Evolutionary conservation across 2,797 vertebrate species (phyloP), one percentile per base, ranked within the genome.

Genomic region (Apogon hyalosoma): DNA sequence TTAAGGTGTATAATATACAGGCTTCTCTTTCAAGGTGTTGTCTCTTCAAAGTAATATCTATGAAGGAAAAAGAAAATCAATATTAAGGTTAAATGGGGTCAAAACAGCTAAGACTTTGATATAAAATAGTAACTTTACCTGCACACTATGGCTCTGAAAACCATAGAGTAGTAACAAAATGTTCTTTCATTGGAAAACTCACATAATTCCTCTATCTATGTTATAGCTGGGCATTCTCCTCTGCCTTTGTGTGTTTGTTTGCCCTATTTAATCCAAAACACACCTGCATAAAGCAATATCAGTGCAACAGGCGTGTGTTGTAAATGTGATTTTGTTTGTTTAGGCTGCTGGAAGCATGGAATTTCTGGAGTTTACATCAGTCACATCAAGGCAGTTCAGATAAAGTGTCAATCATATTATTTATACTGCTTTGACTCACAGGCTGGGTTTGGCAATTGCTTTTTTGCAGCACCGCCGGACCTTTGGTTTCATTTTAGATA

Each of bases 11-110:
- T 54, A 53, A n/a, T 65, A 64, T 66, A 55, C 12, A 10, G n/a
- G 24, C n/a, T 31, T 60, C n/a, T 16, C 18, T 21, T 70, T 65
- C 11, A 49, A 52, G n/a, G 39, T 46, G 16, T 39, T 54, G 38
- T 47, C 19, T 82, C 75, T 76, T 57, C 43, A 71, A 76, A 67
- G 73, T 68, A 68, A 78, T 69, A n/a, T 69, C 16, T 42, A 21
- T 42, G 38, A 68, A 18, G 65, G 49, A 19, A 19, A 70, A 63
- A 19, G 13, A 43, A 75, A 79, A 75, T 86, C 63, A 63, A 75
- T 82, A 51, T 61, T 9, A 28, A 42, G 47, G 46, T 3, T 69
- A 83, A 77, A 74, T 53, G 19, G 19, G 75, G 73, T 80, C 47
- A 72, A 69, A 65, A 48, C 38, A 65, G 59, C 2, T 8, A 46